Conservation (phyloP, 2,888 invertebrate genomes). For the Heliconius ethilla region DNA sequence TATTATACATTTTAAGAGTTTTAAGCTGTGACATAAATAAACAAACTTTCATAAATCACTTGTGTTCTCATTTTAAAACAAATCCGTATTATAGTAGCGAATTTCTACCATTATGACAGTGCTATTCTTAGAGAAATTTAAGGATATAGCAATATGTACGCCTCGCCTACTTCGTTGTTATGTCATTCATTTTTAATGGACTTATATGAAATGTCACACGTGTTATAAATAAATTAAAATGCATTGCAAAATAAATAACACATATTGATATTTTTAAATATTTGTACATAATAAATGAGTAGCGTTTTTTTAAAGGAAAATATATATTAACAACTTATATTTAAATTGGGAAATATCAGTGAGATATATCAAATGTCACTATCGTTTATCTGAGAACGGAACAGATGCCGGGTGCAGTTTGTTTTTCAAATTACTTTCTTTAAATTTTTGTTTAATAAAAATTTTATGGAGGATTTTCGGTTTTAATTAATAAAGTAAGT, state of each 20-base stretch:
- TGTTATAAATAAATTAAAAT: neutral
- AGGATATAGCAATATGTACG: neutral
- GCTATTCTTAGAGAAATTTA: neutral
- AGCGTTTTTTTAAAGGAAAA: neutral
- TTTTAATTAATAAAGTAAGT: neutral
- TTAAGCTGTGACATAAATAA: neutral
- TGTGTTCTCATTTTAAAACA: neutral
- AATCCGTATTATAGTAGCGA: neutral
- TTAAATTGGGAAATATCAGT: neutral
- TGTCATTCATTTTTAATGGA: conserved; percentile 1
- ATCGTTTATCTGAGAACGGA: conserved; percentile 10
- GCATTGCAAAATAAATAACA: neutral
- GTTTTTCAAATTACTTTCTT: neutral
- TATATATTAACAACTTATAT: neutral
- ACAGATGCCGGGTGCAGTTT: conserved; percentile 12
- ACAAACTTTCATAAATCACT: neutral
- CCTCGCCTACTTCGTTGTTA: too few species aligned
- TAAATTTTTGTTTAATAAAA: neutral
- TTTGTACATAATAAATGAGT: neutral
- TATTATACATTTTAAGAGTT: neutral
- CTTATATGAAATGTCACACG: neutral
- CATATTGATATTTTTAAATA: neutral
- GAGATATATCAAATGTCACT: conserved; percentile 1
- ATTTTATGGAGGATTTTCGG: neutral
- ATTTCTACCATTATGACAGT: conserved; percentile 2